phyloP scores from a whole-genome alignment of 2,888 invertebrate genomes.

The Cataglyphis rosenhaueri region DNA sequence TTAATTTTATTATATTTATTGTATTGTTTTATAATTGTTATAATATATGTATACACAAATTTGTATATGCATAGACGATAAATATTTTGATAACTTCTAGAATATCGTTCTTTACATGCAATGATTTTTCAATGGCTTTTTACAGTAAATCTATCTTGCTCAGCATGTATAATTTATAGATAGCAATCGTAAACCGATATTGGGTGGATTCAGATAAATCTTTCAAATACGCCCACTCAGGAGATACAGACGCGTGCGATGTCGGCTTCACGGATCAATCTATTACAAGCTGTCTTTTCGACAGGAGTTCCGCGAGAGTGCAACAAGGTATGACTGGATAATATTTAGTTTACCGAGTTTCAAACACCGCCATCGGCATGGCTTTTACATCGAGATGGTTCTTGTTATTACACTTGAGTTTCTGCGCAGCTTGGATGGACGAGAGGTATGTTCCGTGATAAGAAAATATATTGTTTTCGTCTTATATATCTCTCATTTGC shows the following conservation, averaged over 20 bases:
- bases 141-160: background rate
- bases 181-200: slow-evolving; percentile 76
- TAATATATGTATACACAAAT: background rate
- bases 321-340: slow-evolving; percentile 57
- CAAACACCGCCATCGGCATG: slow-evolving; percentile 61
- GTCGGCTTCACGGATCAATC: slow-evolving; percentile 60
- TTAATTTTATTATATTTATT: too few relatives aligned
- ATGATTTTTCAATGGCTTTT: slow-evolving; percentile 8
- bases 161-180: background rate
- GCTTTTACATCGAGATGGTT: slow-evolving; percentile 67
- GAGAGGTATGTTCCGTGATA: slow-evolving; percentile 75
- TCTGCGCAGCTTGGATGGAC: slow-evolving; percentile 78
- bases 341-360: slow-evolving; percentile 47
- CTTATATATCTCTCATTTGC: background rate
- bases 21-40: background rate
- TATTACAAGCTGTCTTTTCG: slow-evolving; percentile 20
- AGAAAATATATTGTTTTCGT: background rate
- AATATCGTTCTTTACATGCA: background rate
- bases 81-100: background rate
- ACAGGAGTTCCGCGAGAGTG: slow-evolving; percentile 33
- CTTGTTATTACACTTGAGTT: slow-evolving; percentile 68
- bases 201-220: slow-evolving; percentile 80
- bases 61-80: background rate
- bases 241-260: slow-evolving; percentile 30
- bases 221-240: slow-evolving; percentile 77